phyloP scores from a whole-genome alignment of 2,888 invertebrate genomes.

The Pammene fasciana region DNA sequence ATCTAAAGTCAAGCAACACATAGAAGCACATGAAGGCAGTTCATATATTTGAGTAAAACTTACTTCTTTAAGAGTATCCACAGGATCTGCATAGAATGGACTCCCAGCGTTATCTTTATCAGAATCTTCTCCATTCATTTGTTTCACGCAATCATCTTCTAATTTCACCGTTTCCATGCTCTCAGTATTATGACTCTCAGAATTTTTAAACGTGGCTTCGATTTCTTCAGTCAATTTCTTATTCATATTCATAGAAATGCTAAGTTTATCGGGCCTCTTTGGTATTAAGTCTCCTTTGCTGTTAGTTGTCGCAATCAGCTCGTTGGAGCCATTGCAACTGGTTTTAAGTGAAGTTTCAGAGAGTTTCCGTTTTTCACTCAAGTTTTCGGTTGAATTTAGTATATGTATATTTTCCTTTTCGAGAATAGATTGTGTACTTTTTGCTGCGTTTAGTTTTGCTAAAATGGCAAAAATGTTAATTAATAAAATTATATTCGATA shows the following conservation, averaged over 20 bases:
- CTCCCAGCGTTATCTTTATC: slow-evolving; percentile 88
- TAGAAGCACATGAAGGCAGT: not conserved
- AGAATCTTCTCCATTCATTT: slow-evolving; percentile 62
- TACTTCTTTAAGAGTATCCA: slow-evolving; percentile 89
- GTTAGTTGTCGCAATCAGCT: slow-evolving; percentile 78
- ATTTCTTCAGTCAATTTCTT: slow-evolving; percentile 79
- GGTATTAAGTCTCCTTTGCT: slow-evolving; percentile 77
- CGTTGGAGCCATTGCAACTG: slow-evolving; percentile 70
- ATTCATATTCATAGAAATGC: slow-evolving; percentile 76
- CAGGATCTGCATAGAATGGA: slow-evolving; percentile 95
- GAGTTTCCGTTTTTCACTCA: slow-evolving; percentile 71
- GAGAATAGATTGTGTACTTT: slow-evolving; percentile 75
- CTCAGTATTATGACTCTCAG: slow-evolving; percentile 71
- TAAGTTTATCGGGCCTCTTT: slow-evolving; percentile 79
- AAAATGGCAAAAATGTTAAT: slow-evolving; percentile 47
- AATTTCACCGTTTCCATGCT: slow-evolving; percentile 80
- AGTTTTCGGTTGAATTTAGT: slow-evolving; percentile 71
- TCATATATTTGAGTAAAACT: slow-evolving; percentile 40
- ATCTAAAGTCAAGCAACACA: no score
- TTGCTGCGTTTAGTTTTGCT: slow-evolving; percentile 76
- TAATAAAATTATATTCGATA: not conserved
- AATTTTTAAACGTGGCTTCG: slow-evolving; percentile 71
- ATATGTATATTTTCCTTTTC: slow-evolving; percentile 77
- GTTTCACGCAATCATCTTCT: slow-evolving; percentile 69
- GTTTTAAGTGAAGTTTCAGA: slow-evolving; percentile 71